A percentile compares a stretch with the other conserved stretches of the same genome.
phyloP scores from a whole-genome alignment of 2,797 vertebrate species.

The Clamator glandarius region DNA sequence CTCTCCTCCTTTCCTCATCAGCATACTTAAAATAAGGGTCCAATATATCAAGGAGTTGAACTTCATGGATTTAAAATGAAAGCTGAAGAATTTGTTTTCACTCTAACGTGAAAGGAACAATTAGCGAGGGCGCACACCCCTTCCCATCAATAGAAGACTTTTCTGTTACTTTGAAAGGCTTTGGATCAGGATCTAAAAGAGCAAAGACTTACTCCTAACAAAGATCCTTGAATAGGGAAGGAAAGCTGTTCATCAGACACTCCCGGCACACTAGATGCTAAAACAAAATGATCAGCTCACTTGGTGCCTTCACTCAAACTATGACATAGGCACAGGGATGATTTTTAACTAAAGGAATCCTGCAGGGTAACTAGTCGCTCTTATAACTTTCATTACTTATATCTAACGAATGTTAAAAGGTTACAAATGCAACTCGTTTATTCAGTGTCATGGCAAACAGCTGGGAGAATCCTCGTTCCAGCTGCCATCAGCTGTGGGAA shows the following conservation, averaged over 20 bases:
- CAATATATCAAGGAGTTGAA: neutral
- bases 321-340: neutral
- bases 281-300: neutral
- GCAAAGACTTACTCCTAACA: constrained; percentile 17
- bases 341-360: neutral
- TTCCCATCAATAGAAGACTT: constrained; percentile 9
- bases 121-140: neutral
- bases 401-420: neutral
- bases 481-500: neutral
- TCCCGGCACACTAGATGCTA: neutral
- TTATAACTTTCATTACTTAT: neutral
- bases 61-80: constrained; percentile 17
- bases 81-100: constrained; percentile 44
- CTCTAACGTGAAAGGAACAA: constrained; percentile 21
- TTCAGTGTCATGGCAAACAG: neutral
- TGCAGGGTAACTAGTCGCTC: neutral
- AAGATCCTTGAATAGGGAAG: constrained; percentile 20
- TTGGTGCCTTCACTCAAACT: neutral
- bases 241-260: constrained; percentile 12
- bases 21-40: neutral
- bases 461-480: neutral
- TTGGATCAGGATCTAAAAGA: constrained; percentile 48
- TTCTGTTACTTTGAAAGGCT: constrained; percentile 34
- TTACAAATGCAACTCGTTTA: neutral
- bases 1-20: neutral